phyloP scores from a whole-genome alignment of 2,113 vertebrate genomes.

The Tychaedon coryphoeus region DNA sequence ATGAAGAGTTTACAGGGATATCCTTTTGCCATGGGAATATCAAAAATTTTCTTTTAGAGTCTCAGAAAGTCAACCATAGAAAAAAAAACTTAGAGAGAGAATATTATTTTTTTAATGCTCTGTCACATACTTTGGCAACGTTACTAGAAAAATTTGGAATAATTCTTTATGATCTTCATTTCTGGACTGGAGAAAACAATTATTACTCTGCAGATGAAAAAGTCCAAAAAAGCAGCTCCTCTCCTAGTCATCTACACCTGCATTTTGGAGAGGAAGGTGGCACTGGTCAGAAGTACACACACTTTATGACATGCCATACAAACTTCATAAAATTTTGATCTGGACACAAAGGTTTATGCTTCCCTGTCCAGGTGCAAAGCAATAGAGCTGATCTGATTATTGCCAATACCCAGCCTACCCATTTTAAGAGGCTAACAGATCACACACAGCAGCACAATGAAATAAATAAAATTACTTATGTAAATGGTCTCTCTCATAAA shows the following conservation, averaged over 20 bases:
- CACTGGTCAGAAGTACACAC: background rate
- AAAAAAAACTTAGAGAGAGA: background rate
- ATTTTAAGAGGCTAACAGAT: background rate
- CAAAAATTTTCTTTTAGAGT: background rate
- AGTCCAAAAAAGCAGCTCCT: background rate
- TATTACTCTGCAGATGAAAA: constrained; percentile 36
- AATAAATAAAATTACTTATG: background rate
- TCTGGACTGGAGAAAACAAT: constrained; percentile 1
- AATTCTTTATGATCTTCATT: constrained; percentile 22
- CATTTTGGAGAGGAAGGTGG: background rate
- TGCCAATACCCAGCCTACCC: background rate
- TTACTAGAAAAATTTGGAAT: background rate
- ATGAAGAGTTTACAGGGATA: background rate
- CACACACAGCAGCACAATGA: background rate
- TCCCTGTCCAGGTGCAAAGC: background rate
- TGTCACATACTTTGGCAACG: background rate
- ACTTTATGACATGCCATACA: background rate
- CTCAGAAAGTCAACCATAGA: background rate
- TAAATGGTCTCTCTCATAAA: background rate
- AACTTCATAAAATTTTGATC: background rate
- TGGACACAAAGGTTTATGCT: background rate
- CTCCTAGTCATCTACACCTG: background rate
- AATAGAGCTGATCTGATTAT: background rate
- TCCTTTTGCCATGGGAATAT: background rate
- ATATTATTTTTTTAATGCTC: background rate